phyloP scores from a whole-genome alignment of 2,797 vertebrate genomes.

The Hyperoplus lanceolatus region DNA sequence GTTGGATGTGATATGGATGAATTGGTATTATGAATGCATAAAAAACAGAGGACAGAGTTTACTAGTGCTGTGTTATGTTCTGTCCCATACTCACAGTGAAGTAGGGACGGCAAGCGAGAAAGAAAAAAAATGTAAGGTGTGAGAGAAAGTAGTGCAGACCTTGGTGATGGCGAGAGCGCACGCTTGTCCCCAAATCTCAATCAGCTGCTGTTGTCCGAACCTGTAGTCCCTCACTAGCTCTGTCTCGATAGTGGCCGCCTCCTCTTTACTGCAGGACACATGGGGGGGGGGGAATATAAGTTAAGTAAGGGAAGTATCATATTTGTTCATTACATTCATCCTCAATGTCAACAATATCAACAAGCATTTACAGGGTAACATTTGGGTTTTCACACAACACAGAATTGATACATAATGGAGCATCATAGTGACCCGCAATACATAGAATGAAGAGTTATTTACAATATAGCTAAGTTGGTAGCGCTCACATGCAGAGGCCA shows the following conservation, averaged over 20 bases:
- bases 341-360: not conserved
- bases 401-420: not conserved
- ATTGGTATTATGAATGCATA: slow-evolving; percentile 7
- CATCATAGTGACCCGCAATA: not conserved
- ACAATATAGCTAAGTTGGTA: slow-evolving; percentile 12
- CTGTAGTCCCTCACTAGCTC: slow-evolving; percentile 93
- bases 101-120: not conserved
- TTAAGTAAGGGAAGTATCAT: not conserved
- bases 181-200: slow-evolving; percentile 94
- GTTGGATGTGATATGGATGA: not conserved
- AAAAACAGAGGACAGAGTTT: not conserved
- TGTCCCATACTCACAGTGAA: not conserved
- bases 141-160: slow-evolving; percentile 77
- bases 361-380: not conserved
- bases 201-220: slow-evolving; percentile 94
- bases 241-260: slow-evolving; percentile 89
- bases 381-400: not conserved
- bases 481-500: slow-evolving; percentile 1
- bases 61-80: not conserved
- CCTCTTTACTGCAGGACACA: slow-evolving; percentile 86
- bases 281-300: not conserved
- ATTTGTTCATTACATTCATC: not conserved
- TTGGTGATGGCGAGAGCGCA: slow-evolving; percentile 94
- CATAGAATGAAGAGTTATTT: not conserved
- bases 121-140: not conserved